These are phyloP conservation scores for Priocnemis perturbator DNA, from an alignment of 2,888 invertebrate species.

Conservation along the genomic window DNA sequence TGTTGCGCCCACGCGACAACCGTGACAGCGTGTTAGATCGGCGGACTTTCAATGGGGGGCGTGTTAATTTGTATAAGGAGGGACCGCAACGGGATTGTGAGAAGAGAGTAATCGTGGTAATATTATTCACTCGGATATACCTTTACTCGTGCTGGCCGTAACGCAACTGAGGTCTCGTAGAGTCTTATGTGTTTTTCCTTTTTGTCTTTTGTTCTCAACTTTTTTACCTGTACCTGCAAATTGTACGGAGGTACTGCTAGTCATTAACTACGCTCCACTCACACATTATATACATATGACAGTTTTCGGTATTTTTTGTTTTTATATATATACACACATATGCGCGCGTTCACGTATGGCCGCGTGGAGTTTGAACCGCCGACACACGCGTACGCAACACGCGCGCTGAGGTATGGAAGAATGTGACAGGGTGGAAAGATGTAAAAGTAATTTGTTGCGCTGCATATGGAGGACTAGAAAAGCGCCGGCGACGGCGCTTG, in stretches of 20 bases:
- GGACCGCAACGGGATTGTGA: slow-evolving; percentile 4
- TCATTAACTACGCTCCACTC: slow-evolving; percentile 60
- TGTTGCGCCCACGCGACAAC: too few species aligned
- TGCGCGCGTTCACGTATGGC: background rate
- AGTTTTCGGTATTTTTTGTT: background rate
- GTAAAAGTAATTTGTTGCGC: too few species aligned
- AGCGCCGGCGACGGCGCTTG: too few species aligned
- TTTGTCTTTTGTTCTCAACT: slow-evolving; percentile 76
- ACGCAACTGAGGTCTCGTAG: slow-evolving; percentile 81
- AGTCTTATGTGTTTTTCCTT: slow-evolving; percentile 78
- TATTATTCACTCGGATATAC: slow-evolving; percentile 72
- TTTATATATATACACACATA: slow-evolving; percentile 1
- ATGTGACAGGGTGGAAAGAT: too few species aligned
- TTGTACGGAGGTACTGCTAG: slow-evolving; percentile 59
- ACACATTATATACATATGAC: slow-evolving; percentile 30
- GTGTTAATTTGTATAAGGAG: background rate
- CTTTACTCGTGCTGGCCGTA: slow-evolving; percentile 77
- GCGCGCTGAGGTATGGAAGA: background rate
- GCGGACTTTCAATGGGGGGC: too few species aligned
- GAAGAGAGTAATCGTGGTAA: slow-evolving; percentile 38
- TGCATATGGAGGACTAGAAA: too few species aligned
- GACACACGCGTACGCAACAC: background rate
- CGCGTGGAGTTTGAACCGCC: background rate
- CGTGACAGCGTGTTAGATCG: too few species aligned
- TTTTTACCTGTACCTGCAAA: slow-evolving; percentile 76